A percentile compares a stretch with the other conserved stretches of the same genome.
These are phyloP conservation scores for Mergus octosetaceus DNA, from an alignment of 2,797 vertebrate species.

Conservation along the genomic window DNA sequence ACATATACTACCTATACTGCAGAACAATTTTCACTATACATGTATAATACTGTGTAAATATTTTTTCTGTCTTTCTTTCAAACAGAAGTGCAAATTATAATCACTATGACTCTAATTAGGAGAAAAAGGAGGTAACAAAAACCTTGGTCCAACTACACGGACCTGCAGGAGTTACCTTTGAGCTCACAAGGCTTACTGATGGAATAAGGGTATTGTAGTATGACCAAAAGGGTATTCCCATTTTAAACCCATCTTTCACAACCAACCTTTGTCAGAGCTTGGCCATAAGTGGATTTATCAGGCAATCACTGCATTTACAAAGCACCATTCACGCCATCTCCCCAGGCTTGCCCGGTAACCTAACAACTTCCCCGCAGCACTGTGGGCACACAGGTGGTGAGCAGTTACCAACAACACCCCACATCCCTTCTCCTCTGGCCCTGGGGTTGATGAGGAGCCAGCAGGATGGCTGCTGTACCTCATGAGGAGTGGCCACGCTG, in stretches of 20 bases:
- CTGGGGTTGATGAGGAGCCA: neutral
- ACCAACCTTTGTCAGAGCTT: neutral
- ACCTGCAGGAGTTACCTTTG: neutral
- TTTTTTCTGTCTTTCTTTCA: neutral
- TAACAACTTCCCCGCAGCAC: no score
- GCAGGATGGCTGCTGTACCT: neutral
- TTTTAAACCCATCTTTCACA: neutral
- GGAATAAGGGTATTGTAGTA: neutral
- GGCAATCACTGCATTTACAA: neutral
- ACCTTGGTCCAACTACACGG: neutral
- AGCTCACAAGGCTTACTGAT: neutral
- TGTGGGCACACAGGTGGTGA: no score
- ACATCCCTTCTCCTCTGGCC: neutral
- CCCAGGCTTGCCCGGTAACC: neutral
- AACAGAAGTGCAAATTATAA: neutral
- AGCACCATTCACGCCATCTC: neutral
- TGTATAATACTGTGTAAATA: rapidly evolving
- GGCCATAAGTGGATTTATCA: neutral
- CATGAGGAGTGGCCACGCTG: no score
- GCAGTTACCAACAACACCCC: no score
- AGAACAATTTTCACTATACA: neutral
- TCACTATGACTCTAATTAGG: neutral
- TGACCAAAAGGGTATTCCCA: neutral
- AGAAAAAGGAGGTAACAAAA: neutral
- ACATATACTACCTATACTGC: neutral